Base-by-base conservation (phyloP, 2,888 invertebrate genomes). In the Gastracanthus pulcherrimus region DNA sequence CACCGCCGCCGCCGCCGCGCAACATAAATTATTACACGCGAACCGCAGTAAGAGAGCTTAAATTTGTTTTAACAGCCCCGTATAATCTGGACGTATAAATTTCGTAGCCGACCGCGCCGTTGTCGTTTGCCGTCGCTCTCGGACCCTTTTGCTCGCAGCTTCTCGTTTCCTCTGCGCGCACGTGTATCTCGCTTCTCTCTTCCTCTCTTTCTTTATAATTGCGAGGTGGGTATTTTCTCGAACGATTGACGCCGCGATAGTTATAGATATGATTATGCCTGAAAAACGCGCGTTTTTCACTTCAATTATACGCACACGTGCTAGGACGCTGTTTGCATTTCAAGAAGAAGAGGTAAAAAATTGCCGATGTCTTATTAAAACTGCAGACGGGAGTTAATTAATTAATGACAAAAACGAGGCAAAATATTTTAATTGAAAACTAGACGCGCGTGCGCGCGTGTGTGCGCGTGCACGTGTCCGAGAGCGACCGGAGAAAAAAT, bases 41-140 rank as follows among this genome's bases (percentile, higher is more conserved):
- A 62, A 70, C 64, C 55, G 41, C 69, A 31, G 31, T 48, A 26
- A 38, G 86, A 86, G 86, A 87, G 86, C 87, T 89, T 88, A 88
- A 70, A 90, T 90, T 90, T 89, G 89, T 88, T 89, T 88, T 87
- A 88, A 89, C 88, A 85, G 83, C 87, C 84, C 86, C 87, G 84
- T 87, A 87, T 88, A 89, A 89, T 87, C 85, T 83, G 86, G 82
- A 85, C 86, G 85, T 87, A 88, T 88, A 88, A 88, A 89, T 90
- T 90, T 87, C 71, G 66, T 45, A 60, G 70, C 62, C 70, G 70
- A 7, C 51, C 34, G n/a, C n/a, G n/a, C n/a, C n/a, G n/a, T n/a
- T n/a, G n/a, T n/a, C n/a, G n/a, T n/a, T n/a, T n/a, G n/a, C n/a
- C n/a, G n/a, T n/a, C n/a, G n/a, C n/a, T n/a, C n/a, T n/a, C 26